Evolutionary conservation across 2,797 vertebrate genomes (phyloP).

Genomic region (Neomorphus geoffroyi): DNA sequence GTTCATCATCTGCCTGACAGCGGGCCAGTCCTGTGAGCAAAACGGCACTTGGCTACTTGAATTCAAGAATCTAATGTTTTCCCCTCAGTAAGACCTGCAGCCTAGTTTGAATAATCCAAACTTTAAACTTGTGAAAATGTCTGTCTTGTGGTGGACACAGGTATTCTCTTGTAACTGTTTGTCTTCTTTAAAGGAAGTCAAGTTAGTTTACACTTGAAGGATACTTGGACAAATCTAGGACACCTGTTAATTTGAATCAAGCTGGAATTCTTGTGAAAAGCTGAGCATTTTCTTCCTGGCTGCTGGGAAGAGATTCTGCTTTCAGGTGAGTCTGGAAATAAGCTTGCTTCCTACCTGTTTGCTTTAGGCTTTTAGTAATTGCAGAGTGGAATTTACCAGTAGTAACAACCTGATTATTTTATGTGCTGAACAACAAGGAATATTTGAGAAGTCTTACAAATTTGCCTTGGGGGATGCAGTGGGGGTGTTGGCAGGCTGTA

Average conservation of each 20-base stretch:
- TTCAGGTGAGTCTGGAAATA: constrained; percentile 12
- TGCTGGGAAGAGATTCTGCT: background rate
- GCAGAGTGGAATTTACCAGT: background rate
- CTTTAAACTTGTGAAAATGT: background rate
- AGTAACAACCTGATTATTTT: background rate
- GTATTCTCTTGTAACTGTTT: background rate
- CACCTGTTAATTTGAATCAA: background rate
- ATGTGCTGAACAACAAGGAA: background rate
- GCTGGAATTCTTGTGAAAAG: background rate
- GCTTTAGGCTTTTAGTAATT: background rate
- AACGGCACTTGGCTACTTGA: background rate
- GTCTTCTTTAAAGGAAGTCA: constrained; percentile 27
- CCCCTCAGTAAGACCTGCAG: background rate
- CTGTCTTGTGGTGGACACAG: background rate
- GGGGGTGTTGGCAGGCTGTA: background rate
- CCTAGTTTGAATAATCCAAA: background rate
- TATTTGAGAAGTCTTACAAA: background rate
- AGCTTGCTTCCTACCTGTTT: background rate
- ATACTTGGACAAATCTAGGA: background rate
- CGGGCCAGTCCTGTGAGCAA: background rate
- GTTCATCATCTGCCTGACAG: constrained; percentile 44
- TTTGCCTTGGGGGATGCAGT: background rate
- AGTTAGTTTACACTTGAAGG: background rate
- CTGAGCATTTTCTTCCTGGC: background rate
- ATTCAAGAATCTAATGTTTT: background rate